Base-by-base conservation (phyloP, 2,113 vertebrate genomes). In the Syrmaticus mikado region DNA sequence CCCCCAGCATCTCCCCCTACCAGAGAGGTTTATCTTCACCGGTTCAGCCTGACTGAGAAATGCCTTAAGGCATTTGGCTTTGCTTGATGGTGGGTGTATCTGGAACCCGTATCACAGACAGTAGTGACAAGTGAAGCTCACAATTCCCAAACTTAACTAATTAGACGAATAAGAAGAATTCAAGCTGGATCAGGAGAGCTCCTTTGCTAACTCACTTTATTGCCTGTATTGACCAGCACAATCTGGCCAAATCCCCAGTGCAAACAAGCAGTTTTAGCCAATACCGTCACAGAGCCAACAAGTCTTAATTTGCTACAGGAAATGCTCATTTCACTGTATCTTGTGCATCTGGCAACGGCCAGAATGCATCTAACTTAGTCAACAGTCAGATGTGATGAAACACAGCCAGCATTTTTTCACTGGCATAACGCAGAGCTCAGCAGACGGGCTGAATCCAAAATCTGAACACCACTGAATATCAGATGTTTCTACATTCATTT, bases 321-420 rank as follows among this genome's bases (percentile, higher is more conserved):
- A 96, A 94, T 89, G 94, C 82, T 97, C 87, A 74, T 96, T 96
- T 97, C 90, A 91, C 93, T 96, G 89, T 89, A 92, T 96, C 93
- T 96, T 93, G 89, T 96, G 85, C 95, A 96, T 97, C 93, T 96
- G 97, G 95, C 95, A 97, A 78, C 0, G 6, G 94, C 95, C 78
- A 87, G 95, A 96, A 96, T 95, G 79, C 74, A 93, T 94, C 89
- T 91, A 93, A 96, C 94, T 94, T 89, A 96, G 89, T 96, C 94
- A 95, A 94, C 83, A 96, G 93, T 97, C 89, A 95, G 95, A 96
- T 95, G 89, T 95, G 93, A 96, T 96, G 96, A 97, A 95, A 95
- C 92, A 78, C 92, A 92, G 95, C 94, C 95, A 93, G 94, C 81
- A 81, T 89, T 96, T 93, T 96, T 96, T 92, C 90, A 92, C 74